Conservation (phyloP, 2,888 invertebrate genomes). For the Stenurella melanura region DNA sequence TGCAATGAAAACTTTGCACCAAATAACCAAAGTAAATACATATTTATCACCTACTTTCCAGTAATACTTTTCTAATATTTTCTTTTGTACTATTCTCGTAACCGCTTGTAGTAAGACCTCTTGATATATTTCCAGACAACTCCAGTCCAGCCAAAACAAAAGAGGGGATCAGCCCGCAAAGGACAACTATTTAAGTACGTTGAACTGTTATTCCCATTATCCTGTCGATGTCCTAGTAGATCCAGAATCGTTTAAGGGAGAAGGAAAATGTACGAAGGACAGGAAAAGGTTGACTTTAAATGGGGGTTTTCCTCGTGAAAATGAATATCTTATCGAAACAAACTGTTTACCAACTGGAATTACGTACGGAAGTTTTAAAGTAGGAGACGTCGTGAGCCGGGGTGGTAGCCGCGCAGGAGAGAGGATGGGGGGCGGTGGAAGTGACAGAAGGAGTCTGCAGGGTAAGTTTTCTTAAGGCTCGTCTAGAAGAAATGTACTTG, state of each 20-base stretch:
- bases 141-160: constrained; percentile 34
- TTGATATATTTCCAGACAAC: constrained; percentile 29
- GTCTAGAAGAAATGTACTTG: not conserved
- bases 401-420: not conserved
- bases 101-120: no score
- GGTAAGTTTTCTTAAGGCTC: constrained; percentile 44
- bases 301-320: constrained; percentile 47
- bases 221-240: constrained; percentile 25
- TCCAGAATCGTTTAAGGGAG: constrained; percentile 40
- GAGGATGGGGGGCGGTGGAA: not conserved
- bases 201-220: constrained; percentile 39
- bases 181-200: constrained; percentile 47
- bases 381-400: constrained; percentile 23
- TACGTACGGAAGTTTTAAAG: constrained; percentile 44
- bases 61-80: not conserved
- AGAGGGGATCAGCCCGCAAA: constrained; percentile 41
- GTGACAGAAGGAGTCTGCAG: constrained; percentile 29
- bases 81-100: not conserved
- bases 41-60: not conserved
- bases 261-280: constrained; percentile 48
- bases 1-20: no score
- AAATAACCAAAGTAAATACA: not conserved
- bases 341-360: constrained; percentile 42
- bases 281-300: constrained; percentile 50
- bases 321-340: constrained; percentile 50